These are phyloP conservation scores for Drosophila cognata DNA, from an alignment of 2,888 invertebrate genomes.

Conservation along the genomic window DNA sequence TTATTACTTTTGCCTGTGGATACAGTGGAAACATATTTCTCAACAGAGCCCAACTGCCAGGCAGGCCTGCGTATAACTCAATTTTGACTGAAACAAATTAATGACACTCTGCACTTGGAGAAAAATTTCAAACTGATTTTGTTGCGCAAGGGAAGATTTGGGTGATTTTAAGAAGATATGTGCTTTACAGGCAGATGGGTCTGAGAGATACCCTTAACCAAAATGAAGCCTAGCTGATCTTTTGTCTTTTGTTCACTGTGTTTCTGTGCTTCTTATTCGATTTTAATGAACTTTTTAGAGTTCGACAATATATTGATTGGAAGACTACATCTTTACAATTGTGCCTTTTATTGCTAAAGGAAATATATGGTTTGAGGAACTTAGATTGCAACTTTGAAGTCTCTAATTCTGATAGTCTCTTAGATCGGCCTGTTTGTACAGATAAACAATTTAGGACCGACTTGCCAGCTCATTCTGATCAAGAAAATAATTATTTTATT, in stretches of 20 bases:
- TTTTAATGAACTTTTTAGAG: not conserved
- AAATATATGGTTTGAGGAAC: rapidly evolving
- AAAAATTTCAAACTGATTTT: not conserved
- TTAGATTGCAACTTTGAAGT: not conserved
- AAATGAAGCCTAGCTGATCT: not conserved
- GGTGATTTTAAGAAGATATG: not conserved
- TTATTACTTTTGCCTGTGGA: not conserved
- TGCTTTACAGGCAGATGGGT: not conserved
- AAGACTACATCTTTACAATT: not conserved
- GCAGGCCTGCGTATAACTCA: conserved; percentile 21
- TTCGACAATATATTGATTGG: not conserved
- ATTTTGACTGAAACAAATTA: conserved; percentile 20
- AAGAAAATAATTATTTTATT: not conserved
- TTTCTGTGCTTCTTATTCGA: not conserved
- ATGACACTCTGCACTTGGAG: not conserved
- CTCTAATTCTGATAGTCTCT: not conserved
- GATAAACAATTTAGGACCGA: no score
- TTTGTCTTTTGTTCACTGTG: not conserved
- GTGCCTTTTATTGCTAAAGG: not conserved
- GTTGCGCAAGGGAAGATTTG: rapidly evolving
- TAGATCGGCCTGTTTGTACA: not conserved
- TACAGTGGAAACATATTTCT: conserved; percentile 5
- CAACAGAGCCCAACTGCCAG: not conserved
- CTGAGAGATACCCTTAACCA: not conserved
- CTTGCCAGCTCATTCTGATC: not conserved